phyloP scores from a whole-genome alignment of 53 echinoderm and acorn worm genomes.

The Paelopatides confundens region DNA sequence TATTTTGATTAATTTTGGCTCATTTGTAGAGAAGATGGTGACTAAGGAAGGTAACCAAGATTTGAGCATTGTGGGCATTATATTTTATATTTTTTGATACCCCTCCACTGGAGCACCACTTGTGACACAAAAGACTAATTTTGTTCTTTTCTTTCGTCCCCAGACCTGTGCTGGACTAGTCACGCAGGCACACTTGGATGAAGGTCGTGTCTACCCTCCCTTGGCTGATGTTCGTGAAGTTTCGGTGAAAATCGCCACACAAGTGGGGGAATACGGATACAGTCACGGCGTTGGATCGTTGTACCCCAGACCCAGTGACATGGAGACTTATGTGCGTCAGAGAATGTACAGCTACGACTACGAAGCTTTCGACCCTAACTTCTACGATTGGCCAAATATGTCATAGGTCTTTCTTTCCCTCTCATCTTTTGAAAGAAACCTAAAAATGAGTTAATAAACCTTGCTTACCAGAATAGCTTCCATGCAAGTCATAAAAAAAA shows the following conservation, averaged over 20 bases:
- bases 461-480: no score
- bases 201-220: constrained; percentile 96
- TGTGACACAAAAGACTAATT: no score
- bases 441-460: no score
- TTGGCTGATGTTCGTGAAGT: constrained; percentile 84
- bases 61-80: no score
- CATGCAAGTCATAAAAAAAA: no score
- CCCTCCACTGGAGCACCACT: no score
- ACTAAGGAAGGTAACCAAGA: no score
- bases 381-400: constrained; percentile 81
- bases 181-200: constrained; percentile 79
- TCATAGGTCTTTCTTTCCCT: background rate
- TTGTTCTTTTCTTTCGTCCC: background rate
- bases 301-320: constrained; percentile 82
- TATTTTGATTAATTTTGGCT: no score
- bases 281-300: constrained; percentile 65
- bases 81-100: no score
- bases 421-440: no score
- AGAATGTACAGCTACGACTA: constrained; percentile 84
- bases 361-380: constrained; percentile 80
- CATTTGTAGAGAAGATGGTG: no score
- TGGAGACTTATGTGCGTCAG: constrained; percentile 80
- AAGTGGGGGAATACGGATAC: constrained; percentile 82
- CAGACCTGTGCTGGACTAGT: constrained; percentile 74
- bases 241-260: constrained; percentile 85